Percentiles rank a stretch among this genome's conserved stretches.
These are phyloP conservation scores for Coilia nasus DNA, from an alignment of 2,797 vertebrate species.

Conservation along the genomic window DNA sequence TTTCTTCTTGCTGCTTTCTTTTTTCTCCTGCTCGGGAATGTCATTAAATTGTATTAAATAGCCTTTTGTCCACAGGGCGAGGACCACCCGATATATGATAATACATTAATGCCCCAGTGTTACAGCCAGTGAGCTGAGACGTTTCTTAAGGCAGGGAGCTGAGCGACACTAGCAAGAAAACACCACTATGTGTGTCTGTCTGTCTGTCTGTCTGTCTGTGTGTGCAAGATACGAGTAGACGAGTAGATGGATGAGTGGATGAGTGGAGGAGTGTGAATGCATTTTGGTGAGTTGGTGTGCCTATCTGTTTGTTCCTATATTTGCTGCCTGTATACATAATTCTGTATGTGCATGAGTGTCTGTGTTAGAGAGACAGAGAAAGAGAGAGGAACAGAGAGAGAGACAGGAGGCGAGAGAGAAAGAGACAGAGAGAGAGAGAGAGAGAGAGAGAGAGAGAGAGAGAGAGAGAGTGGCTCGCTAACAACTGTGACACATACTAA, in stretches of 20 bases:
- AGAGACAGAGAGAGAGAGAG: constrained; percentile 48
- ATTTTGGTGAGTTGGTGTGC: not conserved
- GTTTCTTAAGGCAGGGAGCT: constrained; percentile 78
- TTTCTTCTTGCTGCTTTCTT: constrained; percentile 73
- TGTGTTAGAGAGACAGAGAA: constrained; percentile 36
- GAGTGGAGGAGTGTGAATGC: no score
- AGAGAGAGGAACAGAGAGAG: constrained; percentile 48
- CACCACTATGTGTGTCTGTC: constrained; percentile 50
- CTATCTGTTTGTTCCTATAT: constrained; percentile 2
- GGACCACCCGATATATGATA: constrained; percentile 99
- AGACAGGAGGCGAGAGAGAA: constrained; percentile 52
- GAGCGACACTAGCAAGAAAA: constrained; percentile 80
- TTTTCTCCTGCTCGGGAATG: constrained; percentile 91
- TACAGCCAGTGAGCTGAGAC: constrained; percentile 95
- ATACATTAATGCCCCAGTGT: constrained; percentile 96
- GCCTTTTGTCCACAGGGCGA: constrained; percentile 99
- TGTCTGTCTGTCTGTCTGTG: not conserved
- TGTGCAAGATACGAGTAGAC: no score
- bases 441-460: constrained; percentile 52
- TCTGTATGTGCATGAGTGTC: constrained; percentile 8
- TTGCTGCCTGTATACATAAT: not conserved
- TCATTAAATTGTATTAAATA: constrained; percentile 99
- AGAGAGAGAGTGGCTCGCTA: constrained; percentile 82
- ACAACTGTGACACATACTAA: constrained; percentile 99
- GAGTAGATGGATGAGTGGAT: no score